These are phyloP conservation scores for rabbit (Oryctolagus cuniculus) DNA, from an alignment of 2,113 vertebrate genomes.

Conservation along the genomic window DNA sequence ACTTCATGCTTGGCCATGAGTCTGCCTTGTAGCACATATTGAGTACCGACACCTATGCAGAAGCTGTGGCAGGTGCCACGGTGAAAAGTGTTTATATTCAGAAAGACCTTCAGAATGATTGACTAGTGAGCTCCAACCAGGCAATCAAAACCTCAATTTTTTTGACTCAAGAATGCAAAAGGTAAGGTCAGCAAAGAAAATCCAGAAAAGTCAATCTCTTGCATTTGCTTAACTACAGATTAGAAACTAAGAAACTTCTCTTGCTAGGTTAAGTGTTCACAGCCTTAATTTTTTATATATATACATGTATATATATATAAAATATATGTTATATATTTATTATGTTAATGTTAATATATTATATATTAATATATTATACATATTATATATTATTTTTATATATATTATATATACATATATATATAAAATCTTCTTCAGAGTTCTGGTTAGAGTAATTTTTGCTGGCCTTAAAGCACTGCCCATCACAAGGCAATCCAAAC, in stretches of 20 bases:
- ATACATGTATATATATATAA: too few relatives aligned
- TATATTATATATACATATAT: too few relatives aligned
- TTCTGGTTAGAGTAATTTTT: not conserved
- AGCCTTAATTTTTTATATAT: not conserved
- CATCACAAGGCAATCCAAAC: not conserved
- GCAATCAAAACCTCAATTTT: not conserved
- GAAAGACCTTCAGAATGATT: not conserved
- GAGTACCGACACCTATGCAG: not conserved
- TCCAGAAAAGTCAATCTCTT: not conserved
- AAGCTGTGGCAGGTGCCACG: not conserved
- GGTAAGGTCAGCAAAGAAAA: not conserved
- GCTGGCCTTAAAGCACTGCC: not conserved
- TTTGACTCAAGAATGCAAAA: not conserved
- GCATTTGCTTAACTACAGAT: not conserved
- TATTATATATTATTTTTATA: too few relatives aligned
- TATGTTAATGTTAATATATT: too few relatives aligned
- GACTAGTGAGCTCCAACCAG: not conserved
- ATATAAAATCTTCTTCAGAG: not conserved
- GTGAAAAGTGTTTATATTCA: not conserved
- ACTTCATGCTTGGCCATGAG: not conserved
- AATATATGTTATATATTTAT: too few relatives aligned
- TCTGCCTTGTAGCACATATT: rapidly evolving
- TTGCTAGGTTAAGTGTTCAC: not conserved
- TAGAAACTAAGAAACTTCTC: slow-evolving; percentile 10
- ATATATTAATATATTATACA: too few relatives aligned